Evolutionary conservation across 2,113 vertebrate genomes (phyloP).

Genomic region (Myiozetetes cayanensis): DNA sequence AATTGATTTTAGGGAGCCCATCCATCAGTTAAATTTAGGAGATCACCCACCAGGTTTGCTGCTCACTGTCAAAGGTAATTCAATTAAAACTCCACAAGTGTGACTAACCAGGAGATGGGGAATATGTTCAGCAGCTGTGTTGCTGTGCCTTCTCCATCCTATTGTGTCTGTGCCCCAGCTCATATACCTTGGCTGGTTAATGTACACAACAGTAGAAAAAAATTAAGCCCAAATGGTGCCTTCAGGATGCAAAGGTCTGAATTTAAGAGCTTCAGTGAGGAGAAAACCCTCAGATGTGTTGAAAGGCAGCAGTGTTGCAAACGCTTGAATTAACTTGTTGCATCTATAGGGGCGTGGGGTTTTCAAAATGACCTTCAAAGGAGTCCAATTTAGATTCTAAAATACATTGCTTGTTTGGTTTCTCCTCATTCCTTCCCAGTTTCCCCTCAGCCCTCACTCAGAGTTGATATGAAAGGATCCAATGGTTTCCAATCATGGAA

Average conservation of each 20-base stretch:
- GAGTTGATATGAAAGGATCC: not conserved
- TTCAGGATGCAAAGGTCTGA: not conserved
- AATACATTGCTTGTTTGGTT: not conserved
- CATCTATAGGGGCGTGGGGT: no score
- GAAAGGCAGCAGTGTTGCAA: not conserved
- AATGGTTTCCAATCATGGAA: not conserved
- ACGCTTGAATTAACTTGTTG: not conserved
- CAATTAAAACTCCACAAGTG: slow-evolving; percentile 88
- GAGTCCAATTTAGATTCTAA: not conserved
- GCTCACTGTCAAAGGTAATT: slow-evolving; percentile 91
- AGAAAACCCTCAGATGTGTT: not conserved
- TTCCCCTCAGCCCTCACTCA: not conserved
- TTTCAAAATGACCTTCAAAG: not conserved
- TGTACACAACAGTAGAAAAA: not conserved
- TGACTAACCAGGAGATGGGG: slow-evolving; percentile 80
- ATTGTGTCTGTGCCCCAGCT: not conserved
- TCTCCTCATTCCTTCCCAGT: not conserved
- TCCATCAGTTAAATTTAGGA: slow-evolving; percentile 67
- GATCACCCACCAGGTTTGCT: slow-evolving; percentile 79
- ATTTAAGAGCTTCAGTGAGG: not conserved
- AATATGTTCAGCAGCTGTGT: slow-evolving; percentile 87
- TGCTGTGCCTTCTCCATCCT: not conserved
- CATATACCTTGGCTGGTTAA: not conserved
- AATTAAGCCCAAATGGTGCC: not conserved
- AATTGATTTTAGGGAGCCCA: slow-evolving; percentile 90